Base-by-base conservation (phyloP, 92 coral and sea anemone genomes). In the Micromussa lordhowensis region DNA sequence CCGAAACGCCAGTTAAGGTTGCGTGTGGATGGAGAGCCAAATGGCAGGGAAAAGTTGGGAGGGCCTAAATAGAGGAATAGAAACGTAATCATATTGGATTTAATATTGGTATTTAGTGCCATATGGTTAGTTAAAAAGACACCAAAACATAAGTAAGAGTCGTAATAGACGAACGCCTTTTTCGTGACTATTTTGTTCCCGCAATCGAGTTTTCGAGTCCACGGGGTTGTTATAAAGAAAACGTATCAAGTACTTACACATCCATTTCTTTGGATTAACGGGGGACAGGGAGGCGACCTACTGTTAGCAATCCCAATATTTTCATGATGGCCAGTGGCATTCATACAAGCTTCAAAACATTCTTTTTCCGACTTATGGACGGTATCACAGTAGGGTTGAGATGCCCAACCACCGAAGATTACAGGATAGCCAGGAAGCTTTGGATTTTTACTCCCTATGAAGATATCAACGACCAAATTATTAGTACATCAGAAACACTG, bases 281-380 rank as follows among this genome's bases (percentile, higher is more conserved):
- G 86, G 75, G 74, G 86, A 59, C 90, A 86, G 75, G 85, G 77
- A 13, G 84, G 84, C 30, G 87, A 1, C 7, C 24, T 38, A 31
- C 26, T 26, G 78, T 77, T 86, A 53, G 90, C 90, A 75, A 36
- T 21, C 38, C 68, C 85, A 68, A 86, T 86, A 63, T 63, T 29
- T 34, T 19, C 73, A 77, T 57, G 76, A 77, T 57, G 81, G 59
- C 90, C 90, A 38, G 79, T 86, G 12, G 86, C 90, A 57, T 59
- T 86, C 90, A 86, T 86, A 54, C 90, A 86, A 64, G 79, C 90
- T 77, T 87, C 84, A 79, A 87, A 87, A 73, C 90, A 87, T 16
- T 51, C 30, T 70, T 55, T 79, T 26, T 87, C 85, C 9, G 68
- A 34, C 85, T 8, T 78, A 64, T 68, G 16, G 75, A 77, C 59